Evolutionary conservation across 2,113 vertebrate genomes (phyloP), one percentile per base, ranked within the genome.

Genomic region (Motacilla alba): DNA sequence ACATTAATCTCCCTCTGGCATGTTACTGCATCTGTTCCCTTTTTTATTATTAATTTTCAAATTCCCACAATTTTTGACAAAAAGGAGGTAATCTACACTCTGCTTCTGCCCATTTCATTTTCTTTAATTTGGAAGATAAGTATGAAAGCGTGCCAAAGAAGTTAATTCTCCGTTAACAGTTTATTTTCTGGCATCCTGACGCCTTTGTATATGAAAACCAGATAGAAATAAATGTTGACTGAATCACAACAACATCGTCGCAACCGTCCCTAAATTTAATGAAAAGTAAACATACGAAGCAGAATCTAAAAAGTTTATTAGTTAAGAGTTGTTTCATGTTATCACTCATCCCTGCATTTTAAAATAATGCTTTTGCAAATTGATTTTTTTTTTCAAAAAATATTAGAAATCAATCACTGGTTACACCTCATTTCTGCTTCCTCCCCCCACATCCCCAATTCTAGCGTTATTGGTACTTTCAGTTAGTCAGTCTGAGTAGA

Each of bases 31-130:
- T 99, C 99, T 99, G 99, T 99, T 99, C 99, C 98, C 99, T 99
- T 99, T 99, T 99, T 99, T 99, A 99, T 98, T 98, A 98, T 99
- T 99, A 99, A 99, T 99, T 99, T 99, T 99, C 99, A 98, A 99
- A 99, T 99, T 98, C 98, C 98, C 98, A 98, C 98, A 97, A 98
- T 98, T 98, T 98, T 98, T 98, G 98, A 98, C 98, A 98, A 98
- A 98, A 98, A 98, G 97, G 98, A 98, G 98, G 98, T 98, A 98
- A 98, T 98, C 98, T 98, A 98, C 98, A 98, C 98, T 98, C 98
- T 97, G 98, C 98, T 98, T 98, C 98, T 98, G 98, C 98, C 98
- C 98, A 98, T 98, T 98, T 98, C 98, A 98, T 98, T 98, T 98
- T 98, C 98, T 98, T 98, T 98, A 98, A 98, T 98, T 98, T 98